Evolutionary conservation across 1,140 invertebrate genomes (phyloP), one percentile per base, ranked within the genome.

Genomic region (Nomia melanderi): DNA sequence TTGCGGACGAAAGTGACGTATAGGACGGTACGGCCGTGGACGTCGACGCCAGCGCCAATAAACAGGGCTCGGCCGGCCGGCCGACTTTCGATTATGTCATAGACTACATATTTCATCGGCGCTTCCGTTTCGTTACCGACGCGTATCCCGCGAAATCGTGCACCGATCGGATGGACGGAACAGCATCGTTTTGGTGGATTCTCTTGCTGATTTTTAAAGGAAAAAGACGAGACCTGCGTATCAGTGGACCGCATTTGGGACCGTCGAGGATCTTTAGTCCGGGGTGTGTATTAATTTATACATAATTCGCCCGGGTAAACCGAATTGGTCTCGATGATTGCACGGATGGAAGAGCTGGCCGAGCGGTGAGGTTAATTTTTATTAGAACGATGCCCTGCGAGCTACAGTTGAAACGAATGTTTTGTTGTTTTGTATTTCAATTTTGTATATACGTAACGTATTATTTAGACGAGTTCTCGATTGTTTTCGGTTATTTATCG

Each of bases 11-110:
- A 85, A 83, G 78, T 80, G 83, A 83, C 78, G 67, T 83, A 50
- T 50, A 69, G 71, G 74, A 74, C 67, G 76, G 70, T 80, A 72
- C 81, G 79, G 77, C 47, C 63, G 33, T 77, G 36, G 69, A 73
- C 73, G 74, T 59, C 54, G 79, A 82, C 81, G 71, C 71, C 63
- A 76, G 75, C 69, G 76, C 74, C 81, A 82, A 77, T 81, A 82
- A 83, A 83, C 62, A 36, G 53, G 64, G 59, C 60, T 53, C 69
- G 60, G 27, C 62, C 60, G 81, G 31, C 54, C 50, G 78, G 41
- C 62, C 65, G 73, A 77, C 76, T 67, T 63, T 59, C 81, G 80
- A 83, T 83, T 82, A 83, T 74, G 80, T 78, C 81, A 77, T 83
- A 71, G 77, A 77, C 81, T 83, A 78, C 75, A 74, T 64, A 82